Base-by-base conservation (phyloP, 2,113 vertebrate genomes). In the Cavia porcellus region DNA sequence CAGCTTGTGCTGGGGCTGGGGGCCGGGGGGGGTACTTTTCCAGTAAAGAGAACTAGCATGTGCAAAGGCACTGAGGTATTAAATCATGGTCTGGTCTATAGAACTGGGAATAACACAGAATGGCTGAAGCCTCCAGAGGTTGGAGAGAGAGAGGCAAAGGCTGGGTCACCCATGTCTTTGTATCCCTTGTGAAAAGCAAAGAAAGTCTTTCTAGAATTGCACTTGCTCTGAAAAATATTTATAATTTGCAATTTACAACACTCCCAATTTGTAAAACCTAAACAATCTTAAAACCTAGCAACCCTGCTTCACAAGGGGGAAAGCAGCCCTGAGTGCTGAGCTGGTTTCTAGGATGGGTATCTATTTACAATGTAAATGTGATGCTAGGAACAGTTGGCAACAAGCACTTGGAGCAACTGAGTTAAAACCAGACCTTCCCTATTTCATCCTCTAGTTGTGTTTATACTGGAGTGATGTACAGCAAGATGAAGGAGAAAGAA, bases 331-430 rank as follows among this genome's bases (percentile, higher is more conserved):
- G 77, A 28, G 47, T 80, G 59, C 62, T 14, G 89, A 93, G 81
- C 86, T 75, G 91, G 96, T 96, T 94, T 96, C 95, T 85, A 97
- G 96, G 96, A 96, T n/a, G 86, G 61, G 81, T 91, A 89, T 96
- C 94, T 94, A 96, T 97, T 97, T 98, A 96, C 96, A 97, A 97
- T 97, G 97, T 95, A 98, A 97, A 97, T 97, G 32, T 19, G 89
- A 93, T 57, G 89, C 80, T 93, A 80, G 89, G 90, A 96, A 92
- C 89, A 90, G 81, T 95, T 97, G 94, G 96, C 70, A 83, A 77
- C 35, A 75, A 85, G 91, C 86, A 93, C 91, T 94, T 83, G 72
- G 86, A 97, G 87, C 91, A 42, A 96, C 91, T 52, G 68, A 96
- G 89, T 96, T 93, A 97, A 96, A 93, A 85, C 32, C 92, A 96